Evolutionary conservation across 2,113 vertebrate genomes (phyloP).

Genomic region (Nematolebias whitei): DNA sequence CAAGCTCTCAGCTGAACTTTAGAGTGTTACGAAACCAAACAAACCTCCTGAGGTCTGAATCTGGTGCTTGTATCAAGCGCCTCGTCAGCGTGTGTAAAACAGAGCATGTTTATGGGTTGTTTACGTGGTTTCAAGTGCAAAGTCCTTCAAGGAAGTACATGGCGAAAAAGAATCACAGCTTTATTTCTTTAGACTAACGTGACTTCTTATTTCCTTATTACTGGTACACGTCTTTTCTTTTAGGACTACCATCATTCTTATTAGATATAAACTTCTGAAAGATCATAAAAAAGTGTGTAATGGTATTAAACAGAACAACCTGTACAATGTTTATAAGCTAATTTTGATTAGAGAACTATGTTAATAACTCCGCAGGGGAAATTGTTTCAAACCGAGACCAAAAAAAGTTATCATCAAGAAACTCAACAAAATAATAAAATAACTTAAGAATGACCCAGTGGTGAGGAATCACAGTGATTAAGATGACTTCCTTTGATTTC

Average conservation of each 20-base stretch:
- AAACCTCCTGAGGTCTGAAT: not conserved
- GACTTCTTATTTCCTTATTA: not conserved
- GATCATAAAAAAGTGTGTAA: too few species aligned
- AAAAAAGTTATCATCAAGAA: too few species aligned
- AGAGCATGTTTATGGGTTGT: conserved; percentile 3
- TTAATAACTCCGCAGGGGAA: not conserved
- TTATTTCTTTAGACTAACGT: too few species aligned
- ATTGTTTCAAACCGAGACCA: too few species aligned
- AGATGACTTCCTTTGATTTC: too few species aligned
- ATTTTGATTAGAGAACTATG: too few species aligned
- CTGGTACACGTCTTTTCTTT: not conserved
- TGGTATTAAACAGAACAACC: too few species aligned
- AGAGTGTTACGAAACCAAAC: not conserved
- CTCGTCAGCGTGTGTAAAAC: not conserved
- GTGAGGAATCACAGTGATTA: too few species aligned
- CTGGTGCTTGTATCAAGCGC: not conserved
- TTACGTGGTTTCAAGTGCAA: not conserved
- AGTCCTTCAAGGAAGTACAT: not conserved
- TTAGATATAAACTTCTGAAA: too few species aligned
- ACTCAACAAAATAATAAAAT: too few species aligned
- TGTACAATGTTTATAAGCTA: too few species aligned
- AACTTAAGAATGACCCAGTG: too few species aligned
- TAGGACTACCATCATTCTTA: not conserved
- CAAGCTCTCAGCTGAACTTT: not conserved
- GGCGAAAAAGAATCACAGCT: not conserved